phyloP scores from a whole-genome alignment of 2,888 invertebrate genomes.

The Venusia cambrica region DNA sequence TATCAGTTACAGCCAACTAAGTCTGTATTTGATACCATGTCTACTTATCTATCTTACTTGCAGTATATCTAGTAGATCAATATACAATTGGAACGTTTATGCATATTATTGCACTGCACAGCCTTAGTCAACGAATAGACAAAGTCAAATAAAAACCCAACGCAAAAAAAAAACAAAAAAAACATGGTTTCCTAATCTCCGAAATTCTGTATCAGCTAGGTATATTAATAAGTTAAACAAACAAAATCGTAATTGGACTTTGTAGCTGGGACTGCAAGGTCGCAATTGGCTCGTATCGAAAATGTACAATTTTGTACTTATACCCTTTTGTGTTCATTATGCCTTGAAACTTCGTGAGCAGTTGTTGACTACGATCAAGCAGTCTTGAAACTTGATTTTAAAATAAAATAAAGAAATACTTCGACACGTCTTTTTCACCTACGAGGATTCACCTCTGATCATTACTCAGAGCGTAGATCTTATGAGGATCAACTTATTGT shows the following conservation, averaged over 20 bases:
- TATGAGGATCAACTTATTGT: too few species aligned
- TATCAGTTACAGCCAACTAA: too few species aligned
- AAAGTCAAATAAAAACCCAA: slow-evolving; percentile 45
- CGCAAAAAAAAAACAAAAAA: slow-evolving; percentile 41
- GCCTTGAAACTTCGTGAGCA: slow-evolving; percentile 65
- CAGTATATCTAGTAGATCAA: too few species aligned
- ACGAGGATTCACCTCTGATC: too few species aligned
- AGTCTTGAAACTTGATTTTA: slow-evolving; percentile 54
- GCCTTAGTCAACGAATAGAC: too few species aligned
- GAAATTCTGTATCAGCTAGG: slow-evolving; percentile 67
- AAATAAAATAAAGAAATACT: too few species aligned
- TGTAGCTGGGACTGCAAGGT: background rate
- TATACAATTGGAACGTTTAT: too few species aligned
- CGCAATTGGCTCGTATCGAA: slow-evolving; percentile 27
- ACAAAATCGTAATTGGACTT: slow-evolving; percentile 38
- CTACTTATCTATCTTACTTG: too few species aligned
- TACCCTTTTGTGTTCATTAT: slow-evolving; percentile 46
- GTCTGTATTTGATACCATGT: too few species aligned
- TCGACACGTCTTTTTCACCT: slow-evolving; percentile 25
- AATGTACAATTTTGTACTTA: slow-evolving; percentile 42
- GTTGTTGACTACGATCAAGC: slow-evolving; percentile 39
- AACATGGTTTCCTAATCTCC: slow-evolving; percentile 69
- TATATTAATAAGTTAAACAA: slow-evolving; percentile 68
- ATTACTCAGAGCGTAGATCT: too few species aligned
- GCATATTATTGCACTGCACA: slow-evolving; percentile 26